phyloP scores from a whole-genome alignment of 2,888 invertebrate genomes.

The Willowsia nigromaculata region DNA sequence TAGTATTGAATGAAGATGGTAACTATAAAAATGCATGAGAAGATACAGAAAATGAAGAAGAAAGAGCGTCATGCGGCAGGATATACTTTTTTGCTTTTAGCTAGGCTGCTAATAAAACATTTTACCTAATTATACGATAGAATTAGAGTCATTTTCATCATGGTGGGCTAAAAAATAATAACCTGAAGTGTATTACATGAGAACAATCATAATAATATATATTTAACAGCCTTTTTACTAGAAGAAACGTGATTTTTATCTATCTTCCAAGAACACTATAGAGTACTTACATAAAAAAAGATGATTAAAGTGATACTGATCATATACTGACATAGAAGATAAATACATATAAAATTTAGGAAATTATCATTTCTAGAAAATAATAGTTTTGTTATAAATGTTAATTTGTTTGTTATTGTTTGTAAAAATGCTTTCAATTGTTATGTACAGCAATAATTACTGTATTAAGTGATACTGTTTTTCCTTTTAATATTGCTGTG shows the following conservation, averaged over 20 bases:
- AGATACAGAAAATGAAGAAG: no score
- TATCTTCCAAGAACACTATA: conserved; percentile 60
- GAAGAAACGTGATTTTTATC: conserved; percentile 67
- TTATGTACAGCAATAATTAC: conserved; percentile 29
- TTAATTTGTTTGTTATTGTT: conserved; percentile 9
- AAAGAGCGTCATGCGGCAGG: no score
- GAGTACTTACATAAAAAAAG: conserved; percentile 30
- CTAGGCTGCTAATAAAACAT: no score
- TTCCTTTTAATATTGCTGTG: background rate
- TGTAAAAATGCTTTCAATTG: background rate
- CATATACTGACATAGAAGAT: background rate
- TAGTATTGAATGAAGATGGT: background rate
- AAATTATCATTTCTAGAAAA: background rate
- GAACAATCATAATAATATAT: conserved; percentile 64
- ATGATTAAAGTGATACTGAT: conserved; percentile 6
- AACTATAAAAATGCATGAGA: no score
- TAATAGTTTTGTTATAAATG: background rate
- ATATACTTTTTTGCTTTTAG: no score
- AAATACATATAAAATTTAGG: background rate
- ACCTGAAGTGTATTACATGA: conserved; percentile 71
- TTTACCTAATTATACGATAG: background rate
- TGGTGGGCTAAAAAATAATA: conserved; percentile 64
- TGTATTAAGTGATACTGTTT: background rate
- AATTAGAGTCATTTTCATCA: conserved; percentile 59
- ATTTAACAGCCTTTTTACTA: conserved; percentile 62